Base-by-base conservation (phyloP, 2,888 invertebrate species). In the Patella pellucida region DNA sequence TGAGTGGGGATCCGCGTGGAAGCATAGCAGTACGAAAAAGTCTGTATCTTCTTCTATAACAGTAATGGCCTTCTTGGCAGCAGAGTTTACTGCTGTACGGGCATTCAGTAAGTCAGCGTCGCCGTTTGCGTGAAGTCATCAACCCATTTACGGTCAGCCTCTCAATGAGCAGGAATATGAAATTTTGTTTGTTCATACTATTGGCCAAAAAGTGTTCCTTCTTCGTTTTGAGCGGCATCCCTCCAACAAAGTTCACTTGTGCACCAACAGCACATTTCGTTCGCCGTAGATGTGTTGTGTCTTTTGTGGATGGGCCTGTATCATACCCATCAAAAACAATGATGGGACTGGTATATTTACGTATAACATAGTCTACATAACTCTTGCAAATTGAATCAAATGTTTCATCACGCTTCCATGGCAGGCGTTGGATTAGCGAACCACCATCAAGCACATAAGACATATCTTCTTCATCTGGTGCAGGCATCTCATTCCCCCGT, bases 401-500 rank as follows among this genome's bases (percentile, higher is more conserved):
- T 12, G 80, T 80, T 67, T 69, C 16, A 31, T 81, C 82, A 52
- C 74, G 19, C 56, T 50, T 15, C 83, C 82, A 83, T 15, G 79
- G 78, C 9, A 83, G 62, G 51, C 82, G 69, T 16, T 84, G 80
- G 15, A 83, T 54, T 14, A 83, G 72, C 12, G 80, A 78, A 3
- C 82, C 82, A n/a, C 82, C 82, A 79, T 81, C 81, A n/a, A 83
- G 41, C 7, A 83, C 82, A 78, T 76, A 78, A 50, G 74, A 31
- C 15, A 51, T 41, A 62, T 41, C 19, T 31, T 27, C 52, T 11
- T 75, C 69, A 67, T 31, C 56, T 23, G 74, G 68, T 7, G 41
- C 51, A 16, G 72, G 1, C 19, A 52, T 27, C 41, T 56, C 23
- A 27, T 51, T 19, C 67, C 73, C 77, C 14, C 69, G 15, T 11